Base-by-base conservation (phyloP, 2,113 vertebrate species). In the Petrocephalus microphthalmus region DNA sequence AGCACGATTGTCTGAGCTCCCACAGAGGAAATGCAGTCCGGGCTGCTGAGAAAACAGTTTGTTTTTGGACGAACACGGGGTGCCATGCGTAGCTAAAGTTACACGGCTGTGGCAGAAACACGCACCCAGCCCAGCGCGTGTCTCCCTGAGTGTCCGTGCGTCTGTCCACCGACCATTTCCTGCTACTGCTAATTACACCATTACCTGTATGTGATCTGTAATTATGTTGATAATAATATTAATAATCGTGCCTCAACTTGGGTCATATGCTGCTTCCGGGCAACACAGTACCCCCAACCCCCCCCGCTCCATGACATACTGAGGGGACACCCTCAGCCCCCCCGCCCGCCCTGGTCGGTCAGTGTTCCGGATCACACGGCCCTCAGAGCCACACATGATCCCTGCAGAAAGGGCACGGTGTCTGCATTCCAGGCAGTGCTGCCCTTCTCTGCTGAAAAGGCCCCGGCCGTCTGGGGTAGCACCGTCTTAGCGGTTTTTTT, bases 21-120 rank as follows among this genome's bases (percentile, higher is more conserved):
- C n/a, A 57, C 33, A 60, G 85, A 57, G 56, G 85, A 86, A 86
- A 86, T 83, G 81, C 81, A 83, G 81, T 83, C 81, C 37, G 3
- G 81, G 81, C 45, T 83, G 81, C 51, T 49, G 84, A 85, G 84
- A 85, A 85, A 53, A 85, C 51, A 54, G 52, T 54, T 85, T 85
- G 49, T 85, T 54, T 85, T 54, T 37, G 52, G 82, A 49, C 49
- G 45, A 51, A 51, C 45, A 51, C 49, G 22, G 82, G 22, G 82
- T 52, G 45, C 82, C 82, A 52, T 51, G 49, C 29, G 45, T 84
- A 25, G 10, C 49, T 84, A 10, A 49, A 83, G 81, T 83, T 49
- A 83, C 81, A 45, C 10, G 7, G 1, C 17, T 49, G 81, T 83
- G 81, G 37, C 37, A 83, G 81, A 33, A 47, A 20, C 10, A 37